These are phyloP conservation scores for Phasianus colchicus DNA, from an alignment of 2,113 vertebrate genomes.

Conservation along the genomic window DNA sequence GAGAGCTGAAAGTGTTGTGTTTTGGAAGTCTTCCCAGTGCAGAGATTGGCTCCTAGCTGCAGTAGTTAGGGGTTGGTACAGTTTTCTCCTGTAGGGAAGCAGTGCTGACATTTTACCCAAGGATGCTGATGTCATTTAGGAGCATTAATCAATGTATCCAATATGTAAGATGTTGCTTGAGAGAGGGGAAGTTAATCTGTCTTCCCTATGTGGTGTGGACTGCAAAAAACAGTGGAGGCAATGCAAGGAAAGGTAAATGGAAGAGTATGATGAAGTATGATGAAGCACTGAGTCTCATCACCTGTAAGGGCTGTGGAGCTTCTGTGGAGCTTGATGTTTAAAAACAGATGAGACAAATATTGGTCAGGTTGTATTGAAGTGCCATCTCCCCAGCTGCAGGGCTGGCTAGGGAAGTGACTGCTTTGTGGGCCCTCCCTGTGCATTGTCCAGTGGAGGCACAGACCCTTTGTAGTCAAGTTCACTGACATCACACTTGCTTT, in stretches of 20 bases:
- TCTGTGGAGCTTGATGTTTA: not conserved
- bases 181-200: not conserved
- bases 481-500: not conserved
- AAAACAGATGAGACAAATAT: not conserved
- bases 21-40: not conserved
- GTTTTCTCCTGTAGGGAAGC: not conserved
- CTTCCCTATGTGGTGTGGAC: not conserved
- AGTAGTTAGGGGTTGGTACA: constrained; percentile 25
- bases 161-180: not conserved
- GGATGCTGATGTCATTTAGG: not conserved
- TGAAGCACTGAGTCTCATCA: not conserved
- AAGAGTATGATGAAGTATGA: not conserved
- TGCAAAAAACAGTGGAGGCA: not conserved
- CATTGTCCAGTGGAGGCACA: not conserved
- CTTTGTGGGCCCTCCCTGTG: not conserved
- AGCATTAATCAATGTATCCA: not conserved
- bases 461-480: not conserved
- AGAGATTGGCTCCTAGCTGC: not conserved
- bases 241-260: not conserved
- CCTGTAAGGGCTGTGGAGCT: not conserved
- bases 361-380: not conserved
- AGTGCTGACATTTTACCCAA: constrained; percentile 9
- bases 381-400: not conserved
- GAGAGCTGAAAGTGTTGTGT: not conserved
- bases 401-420: not conserved